Evolutionary conservation across 2,888 invertebrate species (phyloP).

Genomic region (Mythimna vitellina): DNA sequence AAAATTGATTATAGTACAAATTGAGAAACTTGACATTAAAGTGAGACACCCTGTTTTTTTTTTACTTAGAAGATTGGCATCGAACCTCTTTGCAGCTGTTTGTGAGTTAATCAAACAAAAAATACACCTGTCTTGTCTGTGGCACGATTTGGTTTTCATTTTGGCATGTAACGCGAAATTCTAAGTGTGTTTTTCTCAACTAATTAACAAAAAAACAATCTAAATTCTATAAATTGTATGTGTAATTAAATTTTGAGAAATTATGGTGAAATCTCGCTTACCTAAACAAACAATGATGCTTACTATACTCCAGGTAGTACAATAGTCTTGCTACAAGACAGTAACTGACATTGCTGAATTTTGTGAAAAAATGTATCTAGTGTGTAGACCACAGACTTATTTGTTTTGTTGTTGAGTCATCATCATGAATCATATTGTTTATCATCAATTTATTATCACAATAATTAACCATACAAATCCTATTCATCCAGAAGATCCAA

Average conservation of each 20-base stretch:
- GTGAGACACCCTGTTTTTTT: conserved; percentile 42
- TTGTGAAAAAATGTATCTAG: not conserved
- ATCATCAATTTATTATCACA: not conserved
- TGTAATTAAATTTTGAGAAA: conserved; percentile 58
- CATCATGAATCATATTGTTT: not conserved
- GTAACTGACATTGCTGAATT: not conserved
- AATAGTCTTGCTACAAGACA: not conserved
- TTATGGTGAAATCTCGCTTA: conserved; percentile 59
- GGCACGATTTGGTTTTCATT: conserved; percentile 63
- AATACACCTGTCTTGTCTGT: conserved; percentile 67
- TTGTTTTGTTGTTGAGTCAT: not conserved
- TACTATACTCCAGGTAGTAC: conserved; percentile 45
- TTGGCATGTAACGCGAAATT: conserved; percentile 68
- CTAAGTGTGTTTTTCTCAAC: conserved; percentile 55
- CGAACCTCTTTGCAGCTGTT: conserved; percentile 56
- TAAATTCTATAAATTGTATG: conserved; percentile 56
- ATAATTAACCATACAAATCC: not conserved
- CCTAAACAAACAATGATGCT: conserved; percentile 32
- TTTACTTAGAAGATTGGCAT: conserved; percentile 25
- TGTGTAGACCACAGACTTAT: not conserved
- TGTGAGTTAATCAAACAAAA: conserved; percentile 45
- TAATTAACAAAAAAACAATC: conserved; percentile 52
- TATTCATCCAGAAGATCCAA: conserved; percentile 77
- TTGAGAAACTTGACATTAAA: conserved; percentile 23
- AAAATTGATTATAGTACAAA: not conserved